Evolutionary conservation across 2,888 invertebrate genomes (phyloP), one percentile per base, ranked within the genome.

Genomic region (Coenonympha glycerion): DNA sequence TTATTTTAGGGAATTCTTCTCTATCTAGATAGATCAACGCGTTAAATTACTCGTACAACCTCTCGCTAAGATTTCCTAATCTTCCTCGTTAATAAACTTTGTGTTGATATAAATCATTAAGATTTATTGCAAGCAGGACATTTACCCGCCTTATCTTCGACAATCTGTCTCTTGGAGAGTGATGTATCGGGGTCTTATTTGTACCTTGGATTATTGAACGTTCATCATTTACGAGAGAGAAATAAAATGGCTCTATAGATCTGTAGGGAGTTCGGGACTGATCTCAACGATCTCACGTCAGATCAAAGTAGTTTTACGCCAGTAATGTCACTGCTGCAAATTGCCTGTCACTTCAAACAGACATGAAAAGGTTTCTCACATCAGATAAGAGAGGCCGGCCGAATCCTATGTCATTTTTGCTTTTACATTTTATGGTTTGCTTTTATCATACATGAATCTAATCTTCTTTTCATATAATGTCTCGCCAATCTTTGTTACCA

Each of bases 121-220:
- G 54, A 58, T 59, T 52, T 59, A 59, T 59, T 52, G 37, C 49
- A 24, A 30, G 34, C 42, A 44, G 18, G 56, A 53, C 56, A 53
- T 55, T 54, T 42, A 57, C 34, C 22, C 48, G 45, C 41, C 36
- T 34, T 55, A 55, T 53, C 53, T 47, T 19, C 34, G 45, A 45
- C 26, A 36, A 50, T 53, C 47, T 53, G 30, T 24, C 44, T 34
- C 47, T 49, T 15, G n/a, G 31, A 41, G 40, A 28, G 39, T 49
- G 49, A 55, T 53, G 44, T 50, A 55, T 53, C 44, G 46, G 30
- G 24, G 19, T 18, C 41, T 41, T 41, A 19, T 41, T 28, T 41
- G 41, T 30, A 30, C 19, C 19, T 18, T 16, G 28, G 8, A 41
- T 18, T 28, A 41, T 30, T 30, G 28, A 28, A 28, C 11, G 3